Evolutionary conservation across 2,113 vertebrate species (phyloP), one percentile per base, ranked within the genome.

Genomic region (Callipepla californica): DNA sequence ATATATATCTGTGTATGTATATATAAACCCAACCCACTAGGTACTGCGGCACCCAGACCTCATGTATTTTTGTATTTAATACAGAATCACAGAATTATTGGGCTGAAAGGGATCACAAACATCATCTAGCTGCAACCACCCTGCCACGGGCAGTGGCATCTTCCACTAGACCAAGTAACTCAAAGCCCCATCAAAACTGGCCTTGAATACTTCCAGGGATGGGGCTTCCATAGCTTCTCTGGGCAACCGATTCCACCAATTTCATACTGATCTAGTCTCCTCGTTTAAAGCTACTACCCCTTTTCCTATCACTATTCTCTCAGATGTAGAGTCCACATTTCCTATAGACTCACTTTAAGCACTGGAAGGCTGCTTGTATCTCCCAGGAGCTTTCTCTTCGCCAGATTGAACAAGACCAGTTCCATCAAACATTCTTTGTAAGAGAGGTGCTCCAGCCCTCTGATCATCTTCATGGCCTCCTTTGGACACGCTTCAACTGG

Each of bases 1-100:
- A 9, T 40, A 40, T 40, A 13, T 40, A 40, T 36, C 34, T 36
- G 34, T 36, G 34, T 36, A 6, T 40, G 40, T 40, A 40, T 40
- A 40, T 40, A 13, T 40, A 40, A 40, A 40, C 40, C 40, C 40
- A 51, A n/a, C 19, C 45, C 40, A 57, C 22, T 36, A 73, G 15
- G 20, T 51, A 66, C 6, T 0, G 0, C 48, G 48, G 32, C 28
- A 73, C 20, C 6, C 13, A 83, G 14, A 10, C 22, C 76, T 82
- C 34, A 53, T 8, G 21, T 28, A 18, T 23, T 47, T 18, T 84
- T 82, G 73, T 57, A 82, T 42, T 75, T 68, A 32, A 4, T 17
- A 5, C 8, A 40, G 25, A 40, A 19, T 40, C 38, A 40, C 11
- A 63, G 38, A 63, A 63, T 11, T 7, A 11, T 26, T 63, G 38